Base-by-base conservation (phyloP, 2,113 vertebrate genomes). In the Agapornis roseicollis region DNA sequence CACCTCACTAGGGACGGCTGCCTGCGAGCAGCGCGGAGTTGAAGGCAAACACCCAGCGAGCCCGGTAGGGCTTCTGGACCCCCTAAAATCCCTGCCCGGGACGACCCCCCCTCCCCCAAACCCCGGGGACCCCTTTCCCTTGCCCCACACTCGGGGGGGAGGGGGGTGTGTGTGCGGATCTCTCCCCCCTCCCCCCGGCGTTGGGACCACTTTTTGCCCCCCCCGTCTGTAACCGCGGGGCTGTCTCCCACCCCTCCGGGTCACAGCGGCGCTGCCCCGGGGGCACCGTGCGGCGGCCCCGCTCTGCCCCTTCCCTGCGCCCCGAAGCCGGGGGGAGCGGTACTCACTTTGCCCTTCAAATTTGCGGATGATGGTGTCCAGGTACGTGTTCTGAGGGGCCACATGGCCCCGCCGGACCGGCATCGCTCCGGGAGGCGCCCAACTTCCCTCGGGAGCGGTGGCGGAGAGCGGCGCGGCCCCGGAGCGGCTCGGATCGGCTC, bases 331-430 rank as follows among this genome's bases (percentile, higher is more conserved):
- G 56, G 41, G 56, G 72, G 65, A 8, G 65, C 65, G 58, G 50
- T 90, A 90, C 88, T 90, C 80, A 90, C 88, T 90, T 84, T 90
- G 88, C 70, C 88, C 88, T 84, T 90, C 88, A 78, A 90, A 90
- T 84, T 90, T 90, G 80, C 88, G 88, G 76, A 90, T 90, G 80
- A 90, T 90, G 80, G 88, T 90, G 72, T 90, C 88, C 88, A 90
- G 88, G 72, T 84, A 90, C 49, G 88, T 90, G 88, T 90, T 90
- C 35, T 90, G 88, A 31, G 88, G 88, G 88, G 80, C 88, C 80
- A 84, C 88, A 84, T 90, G 88, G 80, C 88, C 88, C 88, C 88
- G 80, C 80, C 88, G 88, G 35, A 90, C 88, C 80, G 88, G 88
- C 88, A 89, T 89, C 55, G 79, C 87, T 47, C 71, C 79, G 70